Base-by-base conservation (phyloP, 2,797 vertebrate species). In the Cirrhinus molitorella region DNA sequence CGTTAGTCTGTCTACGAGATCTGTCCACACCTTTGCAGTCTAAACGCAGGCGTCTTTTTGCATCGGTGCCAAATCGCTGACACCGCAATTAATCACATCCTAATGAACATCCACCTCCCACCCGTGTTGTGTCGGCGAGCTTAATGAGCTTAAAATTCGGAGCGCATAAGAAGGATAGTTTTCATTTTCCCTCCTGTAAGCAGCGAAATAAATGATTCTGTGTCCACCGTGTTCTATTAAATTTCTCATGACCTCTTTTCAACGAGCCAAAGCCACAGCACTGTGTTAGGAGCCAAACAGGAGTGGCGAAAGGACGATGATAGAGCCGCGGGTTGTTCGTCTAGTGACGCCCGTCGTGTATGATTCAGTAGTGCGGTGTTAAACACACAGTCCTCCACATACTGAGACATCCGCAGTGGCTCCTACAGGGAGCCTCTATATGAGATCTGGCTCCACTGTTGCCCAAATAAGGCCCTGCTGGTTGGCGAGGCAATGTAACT, bases 381-480 rank as follows among this genome's bases (percentile, higher is more conserved):
- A 80, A 85, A 81, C 80, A 89, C 75, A 90, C 85, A 87, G 63
- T 57, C 55, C 61, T 61, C 47, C 79, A 34, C 80, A 53, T 16
- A 10, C 67, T 40, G 37, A 68, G 70, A 77, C n/a, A 34, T 85
- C 71, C 76, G 53, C 47, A 47, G 34, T 14, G 43, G 17, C 28
- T n/a, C 68, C 67, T 85, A 37, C 84, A 61, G 79, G 78, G 23
- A 70, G 40, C 43, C 59, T 68, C 12, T 51, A 49, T 71, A 57
- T 57, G 63, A 71, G 31, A 87, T 53, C 63, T 74, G 84, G 83
- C 83, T 89, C 85, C 71, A 17, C 77, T 87, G 57, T 83, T 86
- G 84, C 71, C 91, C 89, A 89, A 87, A 90, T 92, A 90, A 87
- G 87, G 91, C 49, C 76, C 83, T 67, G 21, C 19, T 74, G 61